A percentile compares a stretch with the other conserved stretches of the same genome.
These are phyloP conservation scores for Thaumatotibia leucotreta DNA, from an alignment of 1,140 invertebrate genomes.

Conservation along the genomic window DNA sequence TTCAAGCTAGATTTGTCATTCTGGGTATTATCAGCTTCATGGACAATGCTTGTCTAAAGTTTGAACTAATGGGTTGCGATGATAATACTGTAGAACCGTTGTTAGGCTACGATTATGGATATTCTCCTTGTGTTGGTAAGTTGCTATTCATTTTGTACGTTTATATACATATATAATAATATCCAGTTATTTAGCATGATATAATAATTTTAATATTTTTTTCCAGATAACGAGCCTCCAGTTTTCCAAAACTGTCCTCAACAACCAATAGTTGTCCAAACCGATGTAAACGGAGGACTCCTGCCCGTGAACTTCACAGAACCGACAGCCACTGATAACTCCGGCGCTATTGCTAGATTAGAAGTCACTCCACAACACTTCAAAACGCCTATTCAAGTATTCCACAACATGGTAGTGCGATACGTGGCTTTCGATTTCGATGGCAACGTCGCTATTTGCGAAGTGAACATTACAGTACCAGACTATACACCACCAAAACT, in stretches of 20 bases:
- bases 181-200: background rate
- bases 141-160: slow-evolving; percentile 18
- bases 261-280: slow-evolving; percentile 92
- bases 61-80: slow-evolving; percentile 97
- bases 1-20: slow-evolving; percentile 95
- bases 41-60: slow-evolving; percentile 97
- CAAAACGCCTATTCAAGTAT: slow-evolving; percentile 91
- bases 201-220: slow-evolving; percentile 9
- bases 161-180: background rate
- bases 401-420: slow-evolving; percentile 94
- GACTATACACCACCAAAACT: slow-evolving; percentile 96
- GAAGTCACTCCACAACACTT: slow-evolving; percentile 95
- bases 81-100: slow-evolving; percentile 86
- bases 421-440: slow-evolving; percentile 98
- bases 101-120: slow-evolving; percentile 95
- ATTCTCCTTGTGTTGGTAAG: slow-evolving; percentile 92
- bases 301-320: slow-evolving; percentile 95
- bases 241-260: slow-evolving; percentile 97
- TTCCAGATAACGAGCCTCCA: slow-evolving; percentile 93
- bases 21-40: slow-evolving; percentile 96
- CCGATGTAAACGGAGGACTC: slow-evolving; percentile 90
- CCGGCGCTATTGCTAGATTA: slow-evolving; percentile 93
- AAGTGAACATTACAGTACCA: slow-evolving; percentile 95
- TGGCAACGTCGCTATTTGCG: slow-evolving; percentile 97
- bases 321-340: slow-evolving; percentile 95